Conservation (phyloP, 1,140 invertebrate species). For the Thaumetopoea pityocampa region DNA sequence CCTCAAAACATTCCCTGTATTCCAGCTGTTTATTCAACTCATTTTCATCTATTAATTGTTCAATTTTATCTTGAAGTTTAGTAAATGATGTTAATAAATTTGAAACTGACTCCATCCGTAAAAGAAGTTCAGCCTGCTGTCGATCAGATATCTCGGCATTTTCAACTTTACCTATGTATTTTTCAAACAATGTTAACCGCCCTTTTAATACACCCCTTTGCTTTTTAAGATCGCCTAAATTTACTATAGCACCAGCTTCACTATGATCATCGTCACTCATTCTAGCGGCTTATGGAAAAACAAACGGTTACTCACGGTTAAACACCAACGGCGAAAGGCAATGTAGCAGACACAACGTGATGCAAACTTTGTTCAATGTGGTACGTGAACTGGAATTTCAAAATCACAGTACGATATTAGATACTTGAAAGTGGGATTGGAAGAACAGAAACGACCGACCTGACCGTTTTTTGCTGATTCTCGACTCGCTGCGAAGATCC, state of each 20-base stretch:
- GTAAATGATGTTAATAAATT: not conserved
- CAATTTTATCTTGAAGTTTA: not conserved
- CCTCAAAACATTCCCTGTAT: not conserved
- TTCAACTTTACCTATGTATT: not conserved
- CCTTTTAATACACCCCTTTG: not conserved
- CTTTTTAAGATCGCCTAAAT: not conserved
- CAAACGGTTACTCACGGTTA: too few species aligned
- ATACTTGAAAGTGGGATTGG: too few species aligned
- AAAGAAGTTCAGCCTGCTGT: not conserved
- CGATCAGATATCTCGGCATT: not conserved
- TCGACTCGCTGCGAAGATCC: too few species aligned
- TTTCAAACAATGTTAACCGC: not conserved
- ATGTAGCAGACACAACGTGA: too few species aligned
- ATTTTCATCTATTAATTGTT: not conserved
- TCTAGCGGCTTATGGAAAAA: slow-evolving; percentile 7
- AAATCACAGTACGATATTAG: too few species aligned
- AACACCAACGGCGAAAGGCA: too few species aligned
- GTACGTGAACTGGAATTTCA: too few species aligned
- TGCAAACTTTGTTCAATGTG: too few species aligned
- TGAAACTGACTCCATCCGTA: not conserved
- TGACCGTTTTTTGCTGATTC: too few species aligned
- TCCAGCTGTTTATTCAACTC: not conserved
- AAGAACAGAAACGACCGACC: too few species aligned
- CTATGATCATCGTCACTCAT: not conserved
- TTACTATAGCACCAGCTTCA: too few species aligned